Conservation (phyloP, 1,140 invertebrate species). For the Ruditapes philippinarum region DNA sequence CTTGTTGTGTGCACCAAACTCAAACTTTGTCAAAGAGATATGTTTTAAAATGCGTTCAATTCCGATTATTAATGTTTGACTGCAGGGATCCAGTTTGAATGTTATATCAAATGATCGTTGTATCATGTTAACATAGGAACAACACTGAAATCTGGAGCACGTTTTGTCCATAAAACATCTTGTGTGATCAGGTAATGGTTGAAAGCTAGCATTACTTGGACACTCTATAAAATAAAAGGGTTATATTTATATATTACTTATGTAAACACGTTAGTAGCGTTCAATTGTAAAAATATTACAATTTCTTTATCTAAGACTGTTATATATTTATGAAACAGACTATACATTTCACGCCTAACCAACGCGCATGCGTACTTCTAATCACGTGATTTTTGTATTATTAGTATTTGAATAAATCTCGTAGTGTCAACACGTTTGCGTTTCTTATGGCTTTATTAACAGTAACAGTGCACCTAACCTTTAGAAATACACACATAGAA, state of each 20-base stretch:
- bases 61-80: background rate
- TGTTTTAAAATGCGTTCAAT: background rate
- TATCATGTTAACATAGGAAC: background rate
- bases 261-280: background rate
- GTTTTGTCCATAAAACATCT: slow-evolving; percentile 13
- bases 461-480: no score
- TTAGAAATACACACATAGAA: no score
- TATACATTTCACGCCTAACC: no score
- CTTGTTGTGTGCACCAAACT: background rate
- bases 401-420: no score
- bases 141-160: slow-evolving; percentile 23
- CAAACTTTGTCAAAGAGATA: slow-evolving; percentile 4
- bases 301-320: background rate
- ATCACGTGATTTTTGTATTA: no score
- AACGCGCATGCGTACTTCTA: no score
- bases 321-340: background rate
- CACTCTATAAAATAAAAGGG: background rate
- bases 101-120: background rate
- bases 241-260: background rate
- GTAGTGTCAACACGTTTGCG: no score
- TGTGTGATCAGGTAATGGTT: background rate
- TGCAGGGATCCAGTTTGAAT: slow-evolving; percentile 35
- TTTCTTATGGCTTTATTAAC: no score
- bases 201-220: background rate
- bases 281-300: no score